A percentile compares a stretch with the other conserved stretches of the same genome.
Evolutionary conservation across 1,140 invertebrate genomes (phyloP).

Genomic region (Planococcus citri): DNA sequence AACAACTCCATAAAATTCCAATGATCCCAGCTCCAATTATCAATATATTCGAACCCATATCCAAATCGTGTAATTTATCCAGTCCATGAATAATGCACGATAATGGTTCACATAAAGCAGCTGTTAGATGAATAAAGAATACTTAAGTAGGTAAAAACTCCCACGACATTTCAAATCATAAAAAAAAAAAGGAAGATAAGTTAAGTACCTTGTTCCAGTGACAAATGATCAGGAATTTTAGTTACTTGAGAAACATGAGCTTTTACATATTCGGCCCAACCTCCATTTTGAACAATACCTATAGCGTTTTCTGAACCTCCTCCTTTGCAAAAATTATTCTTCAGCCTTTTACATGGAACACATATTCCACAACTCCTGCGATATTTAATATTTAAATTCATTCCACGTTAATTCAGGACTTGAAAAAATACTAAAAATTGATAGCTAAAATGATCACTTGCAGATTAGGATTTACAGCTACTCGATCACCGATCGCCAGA

Average conservation of each 20-base stretch:
- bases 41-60: constrained; percentile 45
- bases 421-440: too few relatives aligned
- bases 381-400: background rate
- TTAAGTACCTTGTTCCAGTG: constrained; percentile 45
- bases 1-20: constrained; percentile 47
- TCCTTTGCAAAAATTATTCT: constrained; percentile 45
- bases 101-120: constrained; percentile 46
- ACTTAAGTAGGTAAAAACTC: too few relatives aligned
- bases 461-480: constrained; percentile 54
- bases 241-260: constrained; percentile 47
- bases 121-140: constrained; percentile 30
- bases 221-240: constrained; percentile 39
- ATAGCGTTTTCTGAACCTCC: constrained; percentile 49
- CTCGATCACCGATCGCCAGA: constrained; percentile 41
- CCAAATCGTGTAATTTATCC: constrained; percentile 43
- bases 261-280: constrained; percentile 49
- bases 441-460: too few relatives aligned
- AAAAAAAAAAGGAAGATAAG: too few relatives aligned
- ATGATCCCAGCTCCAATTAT: constrained; percentile 55
- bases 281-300: constrained; percentile 48
- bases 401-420: background rate
- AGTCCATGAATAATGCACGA: constrained; percentile 53
- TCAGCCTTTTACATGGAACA: constrained; percentile 42
- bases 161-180: too few relatives aligned
- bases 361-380: constrained; percentile 45